Evolutionary conservation across 2,888 invertebrate species (phyloP).

Genomic region (Entomobrya proxima): DNA sequence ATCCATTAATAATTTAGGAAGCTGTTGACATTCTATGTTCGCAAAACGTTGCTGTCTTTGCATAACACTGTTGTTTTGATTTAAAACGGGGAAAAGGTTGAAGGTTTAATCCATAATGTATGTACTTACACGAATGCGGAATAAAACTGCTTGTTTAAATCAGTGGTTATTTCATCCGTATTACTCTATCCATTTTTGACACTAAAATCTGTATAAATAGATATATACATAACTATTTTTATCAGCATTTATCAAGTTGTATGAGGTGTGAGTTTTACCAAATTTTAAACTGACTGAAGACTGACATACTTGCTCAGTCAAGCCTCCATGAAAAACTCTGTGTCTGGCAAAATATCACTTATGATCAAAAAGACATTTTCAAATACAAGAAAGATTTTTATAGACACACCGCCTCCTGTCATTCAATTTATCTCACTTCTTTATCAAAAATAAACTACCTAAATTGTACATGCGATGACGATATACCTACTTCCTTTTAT

Average conservation of each 20-base stretch:
- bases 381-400: not conserved
- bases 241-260: not conserved
- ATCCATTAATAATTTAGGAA: not conserved
- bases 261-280: not conserved
- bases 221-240: not conserved
- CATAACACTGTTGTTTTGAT: too few species aligned
- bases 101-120: too few species aligned
- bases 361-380: not conserved
- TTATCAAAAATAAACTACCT: not conserved
- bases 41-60: not conserved
- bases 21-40: not conserved
- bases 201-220: too few species aligned
- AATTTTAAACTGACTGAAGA: not conserved
- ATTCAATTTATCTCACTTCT: too few species aligned
- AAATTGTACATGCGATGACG: too few species aligned
- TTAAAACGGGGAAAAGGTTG: too few species aligned
- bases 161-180: too few species aligned
- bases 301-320: slow-evolving; percentile 42
- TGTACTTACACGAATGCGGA: too few species aligned
- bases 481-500: not conserved
- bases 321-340: not conserved
- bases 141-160: too few species aligned
- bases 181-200: too few species aligned
- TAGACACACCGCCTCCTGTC: not conserved
- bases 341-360: not conserved